Evolutionary conservation across 2,797 vertebrate species (phyloP).

Genomic region (Microctenopoma lineatum): DNA sequence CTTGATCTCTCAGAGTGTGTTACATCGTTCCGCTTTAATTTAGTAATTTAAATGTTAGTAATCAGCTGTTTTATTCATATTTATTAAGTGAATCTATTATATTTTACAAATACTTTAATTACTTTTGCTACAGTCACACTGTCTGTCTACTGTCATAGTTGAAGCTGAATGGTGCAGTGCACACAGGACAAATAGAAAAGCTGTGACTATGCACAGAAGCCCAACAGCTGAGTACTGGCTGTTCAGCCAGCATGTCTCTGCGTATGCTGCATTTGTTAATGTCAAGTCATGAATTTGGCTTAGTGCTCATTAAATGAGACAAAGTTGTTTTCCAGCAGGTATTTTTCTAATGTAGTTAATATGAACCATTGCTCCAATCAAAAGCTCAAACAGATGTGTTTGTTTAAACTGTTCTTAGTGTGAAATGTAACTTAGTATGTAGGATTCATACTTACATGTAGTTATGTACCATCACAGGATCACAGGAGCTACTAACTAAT

Average conservation of each 20-base stretch:
- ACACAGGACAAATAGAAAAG: constrained; percentile 21
- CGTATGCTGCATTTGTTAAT: constrained; percentile 3
- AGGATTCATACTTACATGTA: no score
- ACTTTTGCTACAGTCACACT: background rate
- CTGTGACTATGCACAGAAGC: constrained; percentile 17
- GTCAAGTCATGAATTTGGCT: constrained; percentile 4
- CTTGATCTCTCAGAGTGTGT: background rate
- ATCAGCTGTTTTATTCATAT: background rate
- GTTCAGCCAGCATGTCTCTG: constrained; percentile 9
- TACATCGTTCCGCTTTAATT: background rate
- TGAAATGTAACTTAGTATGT: no score
- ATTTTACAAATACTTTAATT: no score
- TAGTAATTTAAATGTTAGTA: background rate
- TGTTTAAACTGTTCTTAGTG: background rate
- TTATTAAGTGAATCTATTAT: background rate
- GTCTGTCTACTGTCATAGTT: background rate
- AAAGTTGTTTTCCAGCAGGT: background rate
- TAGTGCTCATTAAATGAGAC: background rate
- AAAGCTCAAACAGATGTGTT: background rate
- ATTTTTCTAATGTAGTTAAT: background rate
- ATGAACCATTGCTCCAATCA: background rate
- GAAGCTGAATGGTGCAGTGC: constrained; percentile 28
- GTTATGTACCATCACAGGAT: no score
- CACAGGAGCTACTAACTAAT: no score
- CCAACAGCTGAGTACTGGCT: background rate